These are phyloP conservation scores for Drosophila kambysellisi DNA, from an alignment of 2,888 invertebrate genomes.

Conservation along the genomic window DNA sequence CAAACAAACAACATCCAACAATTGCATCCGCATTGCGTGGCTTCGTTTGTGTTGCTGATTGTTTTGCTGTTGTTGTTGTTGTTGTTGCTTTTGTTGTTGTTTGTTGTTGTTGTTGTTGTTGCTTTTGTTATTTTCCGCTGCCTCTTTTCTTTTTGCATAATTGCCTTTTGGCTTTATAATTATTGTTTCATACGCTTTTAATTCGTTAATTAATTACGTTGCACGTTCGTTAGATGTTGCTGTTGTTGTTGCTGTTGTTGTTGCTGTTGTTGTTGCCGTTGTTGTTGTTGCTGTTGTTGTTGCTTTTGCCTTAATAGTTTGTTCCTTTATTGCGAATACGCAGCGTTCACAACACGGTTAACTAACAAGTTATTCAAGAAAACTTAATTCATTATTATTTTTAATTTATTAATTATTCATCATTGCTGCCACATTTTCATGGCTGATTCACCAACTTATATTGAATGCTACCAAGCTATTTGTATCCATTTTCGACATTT, in stretches of 20 bases:
- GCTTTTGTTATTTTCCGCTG: constrained; percentile 15
- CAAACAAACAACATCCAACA: constrained; percentile 57
- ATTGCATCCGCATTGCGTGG: constrained; percentile 77
- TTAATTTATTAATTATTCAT: background rate
- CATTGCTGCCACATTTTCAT: background rate
- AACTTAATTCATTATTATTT: background rate
- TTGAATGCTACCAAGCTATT: background rate
- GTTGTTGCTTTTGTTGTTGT: constrained; percentile 3
- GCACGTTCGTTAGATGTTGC: constrained; percentile 29
- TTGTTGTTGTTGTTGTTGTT: constrained; percentile 5
- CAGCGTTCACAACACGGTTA: constrained; percentile 36
- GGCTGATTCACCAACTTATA: background rate
- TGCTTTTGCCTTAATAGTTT: constrained; percentile 23
- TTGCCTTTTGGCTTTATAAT: constrained; percentile 76
- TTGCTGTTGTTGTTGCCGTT: constrained; percentile 7
- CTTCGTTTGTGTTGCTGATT: constrained; percentile 43
- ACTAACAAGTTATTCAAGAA: constrained; percentile 14
- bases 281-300: constrained; percentile 15
- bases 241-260: background rate
- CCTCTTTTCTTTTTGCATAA: constrained; percentile 62
- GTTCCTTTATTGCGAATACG: constrained; percentile 52
- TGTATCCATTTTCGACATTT: background rate
- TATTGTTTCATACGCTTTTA: constrained; percentile 78
- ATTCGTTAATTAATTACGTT: constrained; percentile 75
- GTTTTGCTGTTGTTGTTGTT: background rate